These are phyloP conservation scores for Brenthis daphne DNA, from an alignment of 2,888 invertebrate species.

Conservation along the genomic window DNA sequence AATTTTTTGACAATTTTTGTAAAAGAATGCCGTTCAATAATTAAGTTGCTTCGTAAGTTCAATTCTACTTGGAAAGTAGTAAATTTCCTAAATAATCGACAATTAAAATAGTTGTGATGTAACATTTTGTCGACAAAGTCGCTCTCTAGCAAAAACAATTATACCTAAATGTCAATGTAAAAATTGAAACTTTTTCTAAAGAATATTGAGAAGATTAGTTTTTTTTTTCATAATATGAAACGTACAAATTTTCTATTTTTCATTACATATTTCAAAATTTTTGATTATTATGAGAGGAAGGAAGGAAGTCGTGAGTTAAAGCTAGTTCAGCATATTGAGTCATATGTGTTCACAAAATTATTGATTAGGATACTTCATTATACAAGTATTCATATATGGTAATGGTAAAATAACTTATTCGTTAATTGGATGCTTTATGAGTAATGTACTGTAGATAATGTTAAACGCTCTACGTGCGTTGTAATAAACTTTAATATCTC, in stretches of 20 bases:
- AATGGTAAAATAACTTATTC: conserved; percentile 20
- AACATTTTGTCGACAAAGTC: too few species aligned
- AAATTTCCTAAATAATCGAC: too few species aligned
- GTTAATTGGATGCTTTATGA: conserved; percentile 20
- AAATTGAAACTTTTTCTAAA: too few species aligned
- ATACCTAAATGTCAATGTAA: too few species aligned
- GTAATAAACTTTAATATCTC: conserved; percentile 12
- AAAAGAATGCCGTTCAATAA: too few species aligned
- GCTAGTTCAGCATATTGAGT: conserved; percentile 10
- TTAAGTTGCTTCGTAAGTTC: too few species aligned
- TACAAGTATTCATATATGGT: conserved; percentile 35
- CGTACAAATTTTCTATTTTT: background rate
- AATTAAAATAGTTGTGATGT: too few species aligned
- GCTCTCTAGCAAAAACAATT: too few species aligned
- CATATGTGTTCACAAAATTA: conserved; percentile 27
- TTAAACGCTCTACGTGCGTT: background rate
- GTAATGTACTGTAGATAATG: conserved; percentile 9
- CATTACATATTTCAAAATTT: background rate
- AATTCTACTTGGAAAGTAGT: too few species aligned
- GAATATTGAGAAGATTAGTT: too few species aligned
- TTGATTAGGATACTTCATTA: conserved; percentile 35
- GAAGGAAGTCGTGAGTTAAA: background rate
- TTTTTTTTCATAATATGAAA: too few species aligned
- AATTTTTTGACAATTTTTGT: too few species aligned
- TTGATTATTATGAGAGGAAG: background rate